Evolutionary conservation across 2,797 vertebrate species (phyloP).

Genomic region (Helicolenus hilgendorfi): DNA sequence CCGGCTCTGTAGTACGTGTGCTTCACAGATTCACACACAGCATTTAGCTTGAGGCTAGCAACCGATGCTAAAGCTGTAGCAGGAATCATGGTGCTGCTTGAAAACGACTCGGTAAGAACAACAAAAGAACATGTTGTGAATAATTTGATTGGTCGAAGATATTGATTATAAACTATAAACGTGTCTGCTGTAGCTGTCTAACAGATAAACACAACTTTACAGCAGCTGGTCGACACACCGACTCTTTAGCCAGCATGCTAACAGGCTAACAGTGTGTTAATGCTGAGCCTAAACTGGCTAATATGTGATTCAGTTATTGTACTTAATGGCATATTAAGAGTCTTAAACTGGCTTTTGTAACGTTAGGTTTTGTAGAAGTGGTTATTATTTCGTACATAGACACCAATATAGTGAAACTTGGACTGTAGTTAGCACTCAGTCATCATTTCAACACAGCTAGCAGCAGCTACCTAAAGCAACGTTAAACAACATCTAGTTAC

Average conservation of each 20-base stretch:
- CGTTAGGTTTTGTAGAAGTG: rapidly evolving
- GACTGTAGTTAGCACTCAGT: not conserved
- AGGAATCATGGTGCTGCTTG: slow-evolving; percentile 89
- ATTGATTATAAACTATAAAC: not conserved
- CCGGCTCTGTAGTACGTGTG: slow-evolving; percentile 85
- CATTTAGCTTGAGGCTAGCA: slow-evolving; percentile 43
- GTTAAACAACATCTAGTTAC: not conserved
- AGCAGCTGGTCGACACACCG: not conserved
- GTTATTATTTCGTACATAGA: rapidly evolving
- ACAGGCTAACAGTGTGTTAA: not conserved
- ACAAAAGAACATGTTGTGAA: rapidly evolving
- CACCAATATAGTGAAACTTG: not conserved
- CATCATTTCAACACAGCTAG: not conserved
- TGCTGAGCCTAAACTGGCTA: not conserved
- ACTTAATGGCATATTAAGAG: not conserved
- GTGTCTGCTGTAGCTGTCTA: not conserved
- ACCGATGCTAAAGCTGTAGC: not conserved
- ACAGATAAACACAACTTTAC: not conserved
- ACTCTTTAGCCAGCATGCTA: not conserved
- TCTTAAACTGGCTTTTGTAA: not conserved
- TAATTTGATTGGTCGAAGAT: rapidly evolving
- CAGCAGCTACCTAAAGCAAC: not conserved
- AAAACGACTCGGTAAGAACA: slow-evolving; percentile 90
- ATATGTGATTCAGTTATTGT: no score
- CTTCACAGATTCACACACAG: slow-evolving; percentile 57